These are phyloP conservation scores for Melanotaenia duboulayi DNA, from an alignment of 2,113 vertebrate species.

Conservation along the genomic window DNA sequence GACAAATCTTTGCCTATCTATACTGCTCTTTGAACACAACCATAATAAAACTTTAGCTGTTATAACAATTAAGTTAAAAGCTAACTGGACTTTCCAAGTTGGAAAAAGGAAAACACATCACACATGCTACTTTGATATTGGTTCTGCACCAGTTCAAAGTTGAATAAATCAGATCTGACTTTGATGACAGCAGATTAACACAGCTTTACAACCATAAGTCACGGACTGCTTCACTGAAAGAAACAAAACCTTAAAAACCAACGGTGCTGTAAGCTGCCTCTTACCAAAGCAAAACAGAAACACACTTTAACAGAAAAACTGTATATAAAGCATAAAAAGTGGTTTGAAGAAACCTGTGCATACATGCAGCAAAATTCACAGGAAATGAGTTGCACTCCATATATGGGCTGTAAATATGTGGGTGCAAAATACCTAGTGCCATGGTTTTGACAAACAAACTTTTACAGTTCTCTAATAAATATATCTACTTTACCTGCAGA, in stretches of 20 bases:
- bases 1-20: background rate
- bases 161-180: background rate
- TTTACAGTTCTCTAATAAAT: background rate
- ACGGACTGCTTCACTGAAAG: background rate
- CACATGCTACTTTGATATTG: background rate
- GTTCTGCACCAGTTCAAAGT: background rate
- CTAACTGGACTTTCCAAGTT: background rate
- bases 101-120: background rate
- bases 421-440: background rate
- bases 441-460: background rate
- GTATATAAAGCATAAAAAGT: too few species aligned
- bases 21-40: background rate
- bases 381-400: too few species aligned
- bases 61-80: background rate
- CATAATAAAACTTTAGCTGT: background rate
- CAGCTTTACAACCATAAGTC: background rate
- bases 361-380: too few species aligned
- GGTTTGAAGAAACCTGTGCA: too few species aligned
- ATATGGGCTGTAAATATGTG: background rate
- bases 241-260: constrained; percentile 8
- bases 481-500: constrained; percentile 52
- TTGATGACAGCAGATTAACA: constrained; percentile 10
- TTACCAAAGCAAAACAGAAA: background rate
- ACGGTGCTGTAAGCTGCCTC: background rate
- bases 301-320: too few species aligned